These are phyloP conservation scores for Seriola aureovittata DNA, from an alignment of 2,113 vertebrate species.

Conservation along the genomic window DNA sequence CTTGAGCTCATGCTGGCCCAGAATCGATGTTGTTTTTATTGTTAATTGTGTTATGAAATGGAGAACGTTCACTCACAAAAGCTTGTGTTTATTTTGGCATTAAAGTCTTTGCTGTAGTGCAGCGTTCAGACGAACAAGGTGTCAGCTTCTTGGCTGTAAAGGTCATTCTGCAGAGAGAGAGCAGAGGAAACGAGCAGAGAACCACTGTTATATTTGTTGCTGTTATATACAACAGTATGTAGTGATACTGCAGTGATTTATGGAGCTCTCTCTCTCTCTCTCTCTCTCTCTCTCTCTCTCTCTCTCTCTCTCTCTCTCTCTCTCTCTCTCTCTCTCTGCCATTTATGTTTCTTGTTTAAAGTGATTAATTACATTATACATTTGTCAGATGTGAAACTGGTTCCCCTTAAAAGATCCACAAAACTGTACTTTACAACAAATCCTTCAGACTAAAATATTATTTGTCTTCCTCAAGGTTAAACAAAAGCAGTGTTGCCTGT, in stretches of 20 bases:
- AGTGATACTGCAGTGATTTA: background rate
- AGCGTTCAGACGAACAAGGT: constrained; percentile 22
- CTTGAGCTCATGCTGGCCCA: background rate
- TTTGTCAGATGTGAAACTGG: too few relatives aligned
- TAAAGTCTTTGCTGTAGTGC: background rate
- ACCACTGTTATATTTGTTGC: background rate
- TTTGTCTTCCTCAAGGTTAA: too few relatives aligned
- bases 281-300: background rate
- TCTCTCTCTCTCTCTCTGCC: background rate
- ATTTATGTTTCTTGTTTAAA: too few relatives aligned
- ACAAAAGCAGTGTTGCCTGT: too few relatives aligned
- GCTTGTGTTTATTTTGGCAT: constrained; percentile 29
- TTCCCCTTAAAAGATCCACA: too few relatives aligned
- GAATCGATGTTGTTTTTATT: constrained; percentile 13
- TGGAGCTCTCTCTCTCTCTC: background rate
- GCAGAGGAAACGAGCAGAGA: background rate
- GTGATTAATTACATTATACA: too few relatives aligned
- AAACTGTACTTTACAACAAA: too few relatives aligned
- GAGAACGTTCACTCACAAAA: constrained; percentile 8
- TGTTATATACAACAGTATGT: background rate
- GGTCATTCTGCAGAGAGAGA: constrained; percentile 36
- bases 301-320: background rate
- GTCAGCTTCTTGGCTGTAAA: constrained; percentile 36
- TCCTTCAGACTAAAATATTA: too few relatives aligned
- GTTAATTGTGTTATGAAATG: constrained; percentile 7